Evolutionary conservation across 2,888 invertebrate species (phyloP), one percentile per base, ranked within the genome.

Genomic region (Gastracanthus pulcherrimus): DNA sequence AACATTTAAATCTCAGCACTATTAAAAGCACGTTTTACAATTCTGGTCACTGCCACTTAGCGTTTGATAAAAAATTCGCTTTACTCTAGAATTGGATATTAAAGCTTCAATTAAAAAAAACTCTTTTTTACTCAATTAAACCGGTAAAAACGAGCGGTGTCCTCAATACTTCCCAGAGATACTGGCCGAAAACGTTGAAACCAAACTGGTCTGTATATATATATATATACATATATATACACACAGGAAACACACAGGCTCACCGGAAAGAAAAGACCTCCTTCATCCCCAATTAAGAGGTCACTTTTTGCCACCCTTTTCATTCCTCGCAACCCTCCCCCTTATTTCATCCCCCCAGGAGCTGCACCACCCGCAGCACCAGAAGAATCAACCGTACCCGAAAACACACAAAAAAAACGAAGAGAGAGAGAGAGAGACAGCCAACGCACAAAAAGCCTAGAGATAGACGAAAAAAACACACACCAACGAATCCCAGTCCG

Each of bases 271-370:
- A 71, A 29, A 3, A 55, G 23, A n/a, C 38, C 38, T 23, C 16
- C 23, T 64, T 75, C 48, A 38, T 41, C 26, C 36, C 48, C 58
- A 26, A 69, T 60, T 38, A 77, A 34, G 60, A 60, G 69, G 60
- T 70, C 19, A 60, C 34, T n/a, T 45, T 16, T 9, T 34, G 34
- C 34, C 16, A 34, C 45, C n/a, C 34, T 51, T 48, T 38, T 74
- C 19, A 29, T n/a, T 23, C 31, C 11, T 31, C 41, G 5, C 41
- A 69, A 48, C 29, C n/a, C 41, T 23, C 41, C 23, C 41, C 58
- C 58, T 72, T 41, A 36, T 72, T 60, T 60, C 45, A 41, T 41
- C 29, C 31, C 31, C 38, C 19, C 45, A 29, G 29, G 41, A 45
- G n/a, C 41, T 1, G 26, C 13, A 66, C 31, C 31, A 6, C 26